These are phyloP conservation scores for Lytechinus variegatus DNA, from an alignment of 35 echinoderm and acorn worm genomes.

Conservation along the genomic window DNA sequence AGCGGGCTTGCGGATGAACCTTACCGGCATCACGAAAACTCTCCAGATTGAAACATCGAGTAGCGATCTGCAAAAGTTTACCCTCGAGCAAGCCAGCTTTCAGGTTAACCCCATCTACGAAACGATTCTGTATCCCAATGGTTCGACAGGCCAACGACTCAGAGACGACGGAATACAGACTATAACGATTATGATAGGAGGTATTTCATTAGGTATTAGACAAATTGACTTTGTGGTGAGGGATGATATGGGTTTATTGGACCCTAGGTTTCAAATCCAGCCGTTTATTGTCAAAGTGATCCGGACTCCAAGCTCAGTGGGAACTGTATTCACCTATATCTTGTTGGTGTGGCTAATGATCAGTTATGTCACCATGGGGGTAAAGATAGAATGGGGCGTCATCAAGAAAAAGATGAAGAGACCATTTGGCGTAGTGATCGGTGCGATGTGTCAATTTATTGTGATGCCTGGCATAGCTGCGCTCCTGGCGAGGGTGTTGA, in stretches of 20 bases:
- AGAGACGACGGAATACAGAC: background rate
- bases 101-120: constrained; percentile 27
- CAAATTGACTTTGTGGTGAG: background rate
- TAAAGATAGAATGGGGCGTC: constrained; percentile 55
- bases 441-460: constrained; percentile 68
- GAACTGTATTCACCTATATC: constrained; percentile 43
- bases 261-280: constrained; percentile 5
- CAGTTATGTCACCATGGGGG: constrained; percentile 73
- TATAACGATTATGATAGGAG: constrained; percentile 14
- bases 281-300: constrained; percentile 49
- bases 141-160: background rate
- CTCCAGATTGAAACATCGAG: background rate
- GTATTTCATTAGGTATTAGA: constrained; percentile 14
- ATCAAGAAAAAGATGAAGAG: constrained; percentile 55
- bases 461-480: constrained; percentile 68
- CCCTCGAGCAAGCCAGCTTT: background rate
- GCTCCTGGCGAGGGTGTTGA: constrained; percentile 49
- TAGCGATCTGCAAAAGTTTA: background rate
- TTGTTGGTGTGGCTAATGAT: constrained; percentile 55
- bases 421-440: constrained; percentile 67
- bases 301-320: constrained; percentile 28
- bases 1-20: background rate
- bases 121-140: background rate
- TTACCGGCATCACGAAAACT: constrained; percentile 12
- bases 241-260: background rate